phyloP scores from a whole-genome alignment of 2,113 vertebrate genomes.

The Scomber colias region DNA sequence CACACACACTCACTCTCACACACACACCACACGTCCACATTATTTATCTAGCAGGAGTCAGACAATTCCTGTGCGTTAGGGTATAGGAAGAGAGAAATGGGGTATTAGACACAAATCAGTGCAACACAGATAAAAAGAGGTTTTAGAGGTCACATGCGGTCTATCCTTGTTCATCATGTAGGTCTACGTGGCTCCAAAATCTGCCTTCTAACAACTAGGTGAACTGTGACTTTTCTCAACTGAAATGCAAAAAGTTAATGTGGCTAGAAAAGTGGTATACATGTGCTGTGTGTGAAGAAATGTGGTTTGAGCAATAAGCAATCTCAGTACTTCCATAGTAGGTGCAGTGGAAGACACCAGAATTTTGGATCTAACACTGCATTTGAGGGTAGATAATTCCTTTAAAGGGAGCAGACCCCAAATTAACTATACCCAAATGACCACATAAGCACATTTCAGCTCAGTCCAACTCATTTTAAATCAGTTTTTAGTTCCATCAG shows the following conservation, averaged over 20 bases:
- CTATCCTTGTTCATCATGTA: background rate
- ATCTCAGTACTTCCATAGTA: too few relatives aligned
- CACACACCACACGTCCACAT: background rate
- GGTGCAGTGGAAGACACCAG: too few relatives aligned
- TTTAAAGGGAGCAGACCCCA: background rate
- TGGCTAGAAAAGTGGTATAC: too few relatives aligned
- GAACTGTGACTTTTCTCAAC: background rate
- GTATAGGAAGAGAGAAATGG: background rate
- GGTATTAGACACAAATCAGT: background rate
- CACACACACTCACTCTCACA: constrained; percentile 8
- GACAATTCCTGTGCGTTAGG: constrained; percentile 6
- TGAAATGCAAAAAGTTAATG: background rate
- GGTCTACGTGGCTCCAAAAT: background rate
- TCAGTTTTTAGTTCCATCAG: background rate
- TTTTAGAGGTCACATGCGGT: constrained; percentile 7
- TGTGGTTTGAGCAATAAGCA: too few relatives aligned
- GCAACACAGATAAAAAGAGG: constrained; percentile 5
- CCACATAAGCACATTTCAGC: background rate
- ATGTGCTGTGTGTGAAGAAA: too few relatives aligned
- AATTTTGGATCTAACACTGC: too few relatives aligned
- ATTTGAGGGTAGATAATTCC: background rate
- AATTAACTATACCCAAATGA: background rate
- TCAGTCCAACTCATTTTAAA: background rate
- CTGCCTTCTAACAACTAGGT: background rate
- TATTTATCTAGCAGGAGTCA: constrained; percentile 18